Percentiles rank a stretch among this genome's conserved stretches.
Evolutionary conservation across 2,113 vertebrate genomes (phyloP).

Genomic region (Triplophysa rosa): DNA sequence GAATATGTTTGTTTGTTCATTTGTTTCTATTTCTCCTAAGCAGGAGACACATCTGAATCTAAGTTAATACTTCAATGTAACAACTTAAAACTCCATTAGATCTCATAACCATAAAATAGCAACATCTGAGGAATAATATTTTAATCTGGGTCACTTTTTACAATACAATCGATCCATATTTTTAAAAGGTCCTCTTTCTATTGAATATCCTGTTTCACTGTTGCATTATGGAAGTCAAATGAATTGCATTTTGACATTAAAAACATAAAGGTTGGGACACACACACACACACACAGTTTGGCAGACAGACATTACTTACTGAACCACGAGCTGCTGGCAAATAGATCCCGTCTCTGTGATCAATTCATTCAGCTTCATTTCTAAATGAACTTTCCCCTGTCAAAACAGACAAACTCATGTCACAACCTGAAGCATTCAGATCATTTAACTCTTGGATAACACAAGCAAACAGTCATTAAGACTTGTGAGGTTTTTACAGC

Average conservation of each 20-base stretch:
- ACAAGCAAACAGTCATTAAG: conserved; percentile 14
- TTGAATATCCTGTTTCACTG: not conserved
- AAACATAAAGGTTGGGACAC: not conserved
- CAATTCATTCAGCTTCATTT: conserved; percentile 94
- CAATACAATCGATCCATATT: not conserved
- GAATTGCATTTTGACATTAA: not conserved
- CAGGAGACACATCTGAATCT: no score
- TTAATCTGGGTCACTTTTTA: not conserved
- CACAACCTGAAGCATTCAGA: not conserved
- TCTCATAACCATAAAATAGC: no score
- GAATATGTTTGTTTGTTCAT: no score
- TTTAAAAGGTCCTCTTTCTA: not conserved
- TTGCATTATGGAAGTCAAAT: not conserved
- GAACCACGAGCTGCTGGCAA: conserved; percentile 81
- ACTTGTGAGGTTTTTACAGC: not conserved
- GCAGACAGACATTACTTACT: conserved; percentile 84
- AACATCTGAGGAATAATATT: no score
- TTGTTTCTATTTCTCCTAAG: no score
- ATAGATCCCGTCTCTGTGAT: conserved; percentile 93
- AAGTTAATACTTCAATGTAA: no score
- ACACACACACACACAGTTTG: not conserved
- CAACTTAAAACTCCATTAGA: no score
- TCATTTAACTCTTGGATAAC: not conserved
- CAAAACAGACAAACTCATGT: conserved; percentile 33
- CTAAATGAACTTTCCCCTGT: conserved; percentile 97